Conservation (phyloP, 2,888 invertebrate species). For the Atrina japonica region DNA sequence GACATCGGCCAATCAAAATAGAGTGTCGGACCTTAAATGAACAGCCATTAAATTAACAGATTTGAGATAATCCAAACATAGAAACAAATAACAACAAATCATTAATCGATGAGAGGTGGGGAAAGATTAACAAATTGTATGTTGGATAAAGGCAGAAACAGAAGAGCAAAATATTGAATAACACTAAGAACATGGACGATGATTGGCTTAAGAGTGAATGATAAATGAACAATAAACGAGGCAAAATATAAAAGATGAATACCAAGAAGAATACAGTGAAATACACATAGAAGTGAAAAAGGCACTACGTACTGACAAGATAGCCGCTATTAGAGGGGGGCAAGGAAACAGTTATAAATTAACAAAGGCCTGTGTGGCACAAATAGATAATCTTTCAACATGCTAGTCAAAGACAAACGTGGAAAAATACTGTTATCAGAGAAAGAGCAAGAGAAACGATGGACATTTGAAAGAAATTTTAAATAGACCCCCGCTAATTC, state of each 20-base stretch:
- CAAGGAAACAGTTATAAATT: conserved; percentile 18
- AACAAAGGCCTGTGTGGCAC: conserved; percentile 12
- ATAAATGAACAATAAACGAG: too few species aligned
- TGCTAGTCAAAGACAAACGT: conserved; percentile 17
- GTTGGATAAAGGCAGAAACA: too few species aligned
- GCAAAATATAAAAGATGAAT: conserved; percentile 2
- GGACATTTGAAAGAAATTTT: conserved; percentile 24
- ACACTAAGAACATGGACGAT: too few species aligned
- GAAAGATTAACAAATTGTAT: too few species aligned
- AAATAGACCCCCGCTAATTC: conserved; percentile 19
- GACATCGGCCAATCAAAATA: too few species aligned
- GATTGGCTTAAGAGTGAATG: too few species aligned
- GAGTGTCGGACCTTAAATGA: too few species aligned
- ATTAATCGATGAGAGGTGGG: too few species aligned
- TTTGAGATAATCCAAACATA: too few species aligned
- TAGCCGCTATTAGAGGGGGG: conserved; percentile 1
- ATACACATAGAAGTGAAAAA: not conserved
- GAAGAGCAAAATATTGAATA: too few species aligned
- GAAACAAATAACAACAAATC: too few species aligned
- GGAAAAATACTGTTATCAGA: conserved; percentile 15
- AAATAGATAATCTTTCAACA: conserved; percentile 13
- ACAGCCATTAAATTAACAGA: too few species aligned
- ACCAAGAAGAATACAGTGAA: conserved; percentile 13
- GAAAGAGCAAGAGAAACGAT: conserved; percentile 9
- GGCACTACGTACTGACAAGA: not conserved